Base-by-base conservation (phyloP, 2,797 vertebrate genomes). In the Ctenochaetus hawaiiensis region DNA sequence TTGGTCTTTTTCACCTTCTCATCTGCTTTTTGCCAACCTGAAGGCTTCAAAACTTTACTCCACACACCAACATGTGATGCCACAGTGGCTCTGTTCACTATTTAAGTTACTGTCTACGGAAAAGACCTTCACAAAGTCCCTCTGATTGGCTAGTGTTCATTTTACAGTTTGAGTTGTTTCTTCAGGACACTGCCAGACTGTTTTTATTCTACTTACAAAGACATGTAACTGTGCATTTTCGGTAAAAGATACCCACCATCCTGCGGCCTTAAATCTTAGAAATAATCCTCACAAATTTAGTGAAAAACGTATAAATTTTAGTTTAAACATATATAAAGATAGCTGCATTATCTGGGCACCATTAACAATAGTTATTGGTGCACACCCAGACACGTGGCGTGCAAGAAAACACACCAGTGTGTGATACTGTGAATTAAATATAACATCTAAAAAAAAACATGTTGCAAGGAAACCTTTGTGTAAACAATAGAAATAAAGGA, bases 401-500 rank as follows among this genome's bases (percentile, higher is more conserved):
- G 4, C 22, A 3, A 30, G 11, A 26, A 45, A 52, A 61, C 44
- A 45, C 18, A 62, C 4, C 49, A 5, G 9, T 1, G 22, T 30
- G 56, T 37, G 30, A 1, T 57, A 45, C 20, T 3, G 34, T 63
- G 64, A 81, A 64, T 67, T 49, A 72, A 37, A 61, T 30, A 17
- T 13, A 62, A 59, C 53, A 61, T 56, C 54, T 65, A 30, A 30
- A 30, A 30, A 17, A 53, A 45, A 52, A 45, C 70, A 43, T 54
- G 65, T 67, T 23, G 65, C 43, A 12, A 64, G 72, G 69, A 86
- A 73, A 34, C 71, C 37, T 39, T 2, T 6, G 6, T 13, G 48
- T 78, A 78, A 80, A 86, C 79, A 78, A 62, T 12, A 22, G 70
- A 16, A 45, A 45, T 17, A 4, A 30, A 30, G 26, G 12, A 65